These are phyloP conservation scores for Odontomachus brunneus DNA, from an alignment of 1,140 invertebrate species.

Conservation along the genomic window DNA sequence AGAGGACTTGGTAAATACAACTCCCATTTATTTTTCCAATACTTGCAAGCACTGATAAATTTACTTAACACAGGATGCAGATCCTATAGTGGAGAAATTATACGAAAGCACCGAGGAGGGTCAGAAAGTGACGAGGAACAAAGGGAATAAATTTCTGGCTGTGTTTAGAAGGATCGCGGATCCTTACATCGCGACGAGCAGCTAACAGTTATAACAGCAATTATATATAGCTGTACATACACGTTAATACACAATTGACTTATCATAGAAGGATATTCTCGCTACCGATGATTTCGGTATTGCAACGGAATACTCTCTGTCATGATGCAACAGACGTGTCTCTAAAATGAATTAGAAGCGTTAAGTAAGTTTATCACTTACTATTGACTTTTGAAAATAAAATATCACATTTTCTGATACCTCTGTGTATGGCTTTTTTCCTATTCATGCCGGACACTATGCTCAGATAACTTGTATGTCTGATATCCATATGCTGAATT, in stretches of 20 bases:
- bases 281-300: not conserved
- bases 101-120: constrained; percentile 98
- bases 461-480: constrained; percentile 69
- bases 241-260: constrained; percentile 44
- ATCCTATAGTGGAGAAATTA: constrained; percentile 95
- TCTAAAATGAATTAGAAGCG: not conserved
- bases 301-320: no score
- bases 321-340: not conserved
- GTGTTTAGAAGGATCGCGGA: constrained; percentile 92
- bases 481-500: constrained; percentile 61
- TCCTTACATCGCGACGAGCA: constrained; percentile 76
- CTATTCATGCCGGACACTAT: constrained; percentile 26
- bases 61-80: constrained; percentile 87
- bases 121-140: constrained; percentile 98
- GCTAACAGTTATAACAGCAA: not conserved
- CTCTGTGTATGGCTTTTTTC: not conserved
- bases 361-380: not conserved
- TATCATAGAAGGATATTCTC: constrained; percentile 57
- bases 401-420: constrained; percentile 29
- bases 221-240: constrained; percentile 10
- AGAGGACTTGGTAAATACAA: constrained; percentile 63
- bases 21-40: not conserved
- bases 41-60: not conserved
- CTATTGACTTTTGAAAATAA: constrained; percentile 13
- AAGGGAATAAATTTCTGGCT: constrained; percentile 96